Evolutionary conservation across 2,888 invertebrate species (phyloP).

Genomic region (Glyphotaelius pellucidus): DNA sequence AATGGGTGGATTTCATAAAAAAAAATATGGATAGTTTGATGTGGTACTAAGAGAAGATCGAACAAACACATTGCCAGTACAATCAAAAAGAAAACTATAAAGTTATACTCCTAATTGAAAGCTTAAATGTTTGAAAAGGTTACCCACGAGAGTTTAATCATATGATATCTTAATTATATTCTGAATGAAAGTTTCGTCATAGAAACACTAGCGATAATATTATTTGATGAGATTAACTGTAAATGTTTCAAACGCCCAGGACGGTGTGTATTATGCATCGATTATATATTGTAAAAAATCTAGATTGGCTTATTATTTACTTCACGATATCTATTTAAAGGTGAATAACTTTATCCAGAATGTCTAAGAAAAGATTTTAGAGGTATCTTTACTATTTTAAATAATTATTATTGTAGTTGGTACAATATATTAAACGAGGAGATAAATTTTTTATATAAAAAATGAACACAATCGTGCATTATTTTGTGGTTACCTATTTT

Average conservation of each 20-base stretch:
- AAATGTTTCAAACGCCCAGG: constrained; percentile 7
- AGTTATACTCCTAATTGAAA: background rate
- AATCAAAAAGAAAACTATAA: background rate
- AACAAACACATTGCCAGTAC: background rate
- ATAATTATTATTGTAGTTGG: background rate
- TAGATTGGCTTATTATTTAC: constrained; percentile 19
- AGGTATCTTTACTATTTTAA: background rate
- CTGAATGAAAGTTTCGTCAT: background rate
- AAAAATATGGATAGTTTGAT: background rate
- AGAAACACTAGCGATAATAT: background rate
- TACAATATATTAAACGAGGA: background rate
- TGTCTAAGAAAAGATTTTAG: background rate
- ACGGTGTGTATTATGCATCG: constrained; percentile 31
- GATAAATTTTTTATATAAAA: background rate
- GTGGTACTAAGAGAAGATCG: background rate
- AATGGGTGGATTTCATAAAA: too few species aligned
- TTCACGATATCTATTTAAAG: background rate
- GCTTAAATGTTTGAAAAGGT: background rate
- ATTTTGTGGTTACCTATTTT: background rate
- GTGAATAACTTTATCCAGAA: background rate
- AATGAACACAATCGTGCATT: background rate
- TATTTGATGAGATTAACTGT: background rate
- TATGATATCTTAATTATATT: background rate
- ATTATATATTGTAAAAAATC: constrained; percentile 28
- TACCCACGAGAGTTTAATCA: background rate